Evolutionary conservation across 1,140 invertebrate species (phyloP), one percentile per base, ranked within the genome.

Genomic region (Thrips palmi): DNA sequence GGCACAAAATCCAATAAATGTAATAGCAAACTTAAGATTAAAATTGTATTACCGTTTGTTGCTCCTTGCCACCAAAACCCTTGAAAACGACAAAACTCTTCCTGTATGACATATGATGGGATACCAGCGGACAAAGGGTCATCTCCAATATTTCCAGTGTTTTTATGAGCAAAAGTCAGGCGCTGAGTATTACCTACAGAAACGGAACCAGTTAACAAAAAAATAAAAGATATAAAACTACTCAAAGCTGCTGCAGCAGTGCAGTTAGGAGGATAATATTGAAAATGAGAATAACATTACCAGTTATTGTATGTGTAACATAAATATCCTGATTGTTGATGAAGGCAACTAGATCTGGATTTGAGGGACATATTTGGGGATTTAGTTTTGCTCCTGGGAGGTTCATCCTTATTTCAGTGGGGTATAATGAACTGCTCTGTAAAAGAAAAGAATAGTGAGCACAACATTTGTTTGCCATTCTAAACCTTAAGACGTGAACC

Each of bases 31-130:
- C 18, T 20, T 5, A 30, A 4, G 30, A 3, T 40, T 19, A 11
- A 14, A n/a, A 18, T 22, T 19, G 28, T 44, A 37, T 39, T 49
- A 74, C 71, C 73, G 47, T 65, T 59, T 33, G 60, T 68, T 43
- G 67, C 66, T 4, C 89, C 89, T 52, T 91, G 82, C 93, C 92
- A 98, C 92, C 92, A 98, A 55, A 87, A 94, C 1, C 92, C 92
- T 44, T 80, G 82, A 56, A 89, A 97, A 21, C 93, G 70, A 40
- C 78, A 84, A 62, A 97, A 97, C 62, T 97, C 93, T 64, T 98
- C 93, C 63, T 97, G 92, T 57, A 93, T 92, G 0, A 97, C 87
- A 60, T 96, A 97, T 6, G 87, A 92, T 0, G 93, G 89, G 20
- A 88, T 76, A 1, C 92, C 93, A 2, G 88, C 84, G 51, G 78